Base-by-base conservation (phyloP, 2,888 invertebrate genomes). In the Idaea straminata region DNA sequence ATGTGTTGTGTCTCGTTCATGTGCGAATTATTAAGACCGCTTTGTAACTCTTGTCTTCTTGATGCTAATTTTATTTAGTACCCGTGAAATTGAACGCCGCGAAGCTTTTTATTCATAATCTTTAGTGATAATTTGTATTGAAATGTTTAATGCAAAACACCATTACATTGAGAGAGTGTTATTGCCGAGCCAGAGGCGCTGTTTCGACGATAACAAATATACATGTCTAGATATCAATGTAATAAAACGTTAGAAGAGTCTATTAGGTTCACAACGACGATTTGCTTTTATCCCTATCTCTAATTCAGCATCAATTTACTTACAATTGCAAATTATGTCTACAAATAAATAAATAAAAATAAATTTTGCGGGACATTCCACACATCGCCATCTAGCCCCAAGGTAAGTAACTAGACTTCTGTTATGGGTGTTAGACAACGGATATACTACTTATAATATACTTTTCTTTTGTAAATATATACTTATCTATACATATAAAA, bases 51-150 rank as follows among this genome's bases (percentile, higher is more conserved):
- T 47, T 88, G 91, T 85, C 88, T 82, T 84, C 77, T 80, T 76
- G 83, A 79, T 85, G 90, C 80, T 88, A 91, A 92, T 92, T 92
- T 92, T 91, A 88, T 92, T 91, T 91, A 92, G 85, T 86, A 84
- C 66, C 88, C 89, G 80, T 92, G 90, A 91, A 92, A 91, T 92
- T 91, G 86, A 85, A 88, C 83, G 83, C 82, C 77, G 74, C 72
- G n/a, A 74, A 78, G 79, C 81, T 80, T 87, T 83, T 87, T 85
- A 82, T 83, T 83, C 80, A 74, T 74, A 74, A 74, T 73, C 70
- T 75, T 75, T 77, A 75, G 77, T 70, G 77, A 77, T 87, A 84
- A 85, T 84, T 85, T 83, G 83, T 83, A 83, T 85, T 83, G 84
- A 83, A 84, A 83, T 81, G 80, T 86, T 82, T 82, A 80, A 83